A percentile compares a stretch with the other conserved stretches of the same genome.
Evolutionary conservation across 1,140 invertebrate species (phyloP).

Genomic region (Asbolus verrucosus): DNA sequence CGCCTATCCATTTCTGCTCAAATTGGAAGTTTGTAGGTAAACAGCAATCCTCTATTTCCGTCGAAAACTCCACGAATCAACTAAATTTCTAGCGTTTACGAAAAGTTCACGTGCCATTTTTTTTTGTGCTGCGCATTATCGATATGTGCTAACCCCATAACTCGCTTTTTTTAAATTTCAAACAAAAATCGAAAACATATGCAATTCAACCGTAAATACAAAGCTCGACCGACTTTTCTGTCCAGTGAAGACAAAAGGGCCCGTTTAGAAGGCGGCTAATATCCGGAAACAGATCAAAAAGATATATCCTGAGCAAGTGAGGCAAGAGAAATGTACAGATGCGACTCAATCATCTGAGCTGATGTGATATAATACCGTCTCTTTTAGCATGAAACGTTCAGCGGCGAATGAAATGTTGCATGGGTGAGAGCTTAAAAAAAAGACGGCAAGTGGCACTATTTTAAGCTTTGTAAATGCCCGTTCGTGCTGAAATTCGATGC

Average conservation of each 20-base stretch:
- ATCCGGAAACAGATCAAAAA: constrained; percentile 36
- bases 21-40: constrained; percentile 29
- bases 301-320: constrained; percentile 32
- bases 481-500: too few species aligned
- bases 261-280: constrained; percentile 35
- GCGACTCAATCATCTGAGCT: constrained; percentile 28
- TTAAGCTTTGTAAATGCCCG: too few species aligned
- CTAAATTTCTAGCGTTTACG: neutral
- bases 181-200: constrained; percentile 23
- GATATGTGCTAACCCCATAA: too few species aligned
- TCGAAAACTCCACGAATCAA: constrained; percentile 16
- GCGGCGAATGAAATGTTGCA: constrained; percentile 2
- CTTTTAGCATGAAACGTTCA: constrained; percentile 20
- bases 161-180: too few species aligned
- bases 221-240: constrained; percentile 28
- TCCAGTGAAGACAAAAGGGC: constrained; percentile 25
- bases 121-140: too few species aligned
- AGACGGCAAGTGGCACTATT: too few species aligned
- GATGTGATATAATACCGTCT: constrained; percentile 34
- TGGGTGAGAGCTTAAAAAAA: neutral
- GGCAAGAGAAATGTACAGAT: constrained; percentile 29
- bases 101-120: too few species aligned
- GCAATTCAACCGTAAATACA: constrained; percentile 32
- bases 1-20: constrained; percentile 27
- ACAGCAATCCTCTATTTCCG: constrained; percentile 11